A percentile compares a stretch with the other conserved stretches of the same genome.
Evolutionary conservation across 2,797 vertebrate genomes (phyloP).

Genomic region (Monodelphis domestica): DNA sequence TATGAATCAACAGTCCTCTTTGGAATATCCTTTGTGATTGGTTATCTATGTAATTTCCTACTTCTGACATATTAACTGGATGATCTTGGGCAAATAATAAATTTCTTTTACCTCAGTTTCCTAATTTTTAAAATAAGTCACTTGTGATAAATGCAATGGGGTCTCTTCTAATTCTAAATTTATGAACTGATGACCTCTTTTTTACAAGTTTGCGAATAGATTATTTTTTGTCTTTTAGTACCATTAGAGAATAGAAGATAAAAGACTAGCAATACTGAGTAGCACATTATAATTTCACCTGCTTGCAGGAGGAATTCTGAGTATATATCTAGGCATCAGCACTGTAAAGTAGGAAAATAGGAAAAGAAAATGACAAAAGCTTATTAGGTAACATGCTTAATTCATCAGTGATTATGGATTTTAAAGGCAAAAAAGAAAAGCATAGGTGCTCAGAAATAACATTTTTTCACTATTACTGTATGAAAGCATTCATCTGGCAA

Average conservation of each 20-base stretch:
- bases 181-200: not conserved
- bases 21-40: not conserved
- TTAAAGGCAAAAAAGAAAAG: not conserved
- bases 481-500: not conserved
- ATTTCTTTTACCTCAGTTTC: not conserved
- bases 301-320: constrained; percentile 2
- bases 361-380: not conserved
- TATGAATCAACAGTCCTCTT: not conserved
- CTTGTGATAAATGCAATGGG: not conserved
- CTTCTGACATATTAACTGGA: not conserved
- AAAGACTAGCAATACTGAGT: not conserved
- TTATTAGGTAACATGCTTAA: not conserved
- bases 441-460: not conserved
- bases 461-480: not conserved
- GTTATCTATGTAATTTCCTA: not conserved
- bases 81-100: not conserved
- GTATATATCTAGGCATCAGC: constrained; percentile 22
- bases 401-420: not conserved
- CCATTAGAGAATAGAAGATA: not conserved
- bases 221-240: not conserved
- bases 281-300: not conserved
- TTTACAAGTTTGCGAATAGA: not conserved
- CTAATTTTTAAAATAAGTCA: not conserved
- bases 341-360: not conserved
- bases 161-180: not conserved